A percentile compares a stretch with the other conserved stretches of the same genome.
Conservation (phyloP, 2,797 vertebrate species). For the Alcedo quadribrachys region DNA sequence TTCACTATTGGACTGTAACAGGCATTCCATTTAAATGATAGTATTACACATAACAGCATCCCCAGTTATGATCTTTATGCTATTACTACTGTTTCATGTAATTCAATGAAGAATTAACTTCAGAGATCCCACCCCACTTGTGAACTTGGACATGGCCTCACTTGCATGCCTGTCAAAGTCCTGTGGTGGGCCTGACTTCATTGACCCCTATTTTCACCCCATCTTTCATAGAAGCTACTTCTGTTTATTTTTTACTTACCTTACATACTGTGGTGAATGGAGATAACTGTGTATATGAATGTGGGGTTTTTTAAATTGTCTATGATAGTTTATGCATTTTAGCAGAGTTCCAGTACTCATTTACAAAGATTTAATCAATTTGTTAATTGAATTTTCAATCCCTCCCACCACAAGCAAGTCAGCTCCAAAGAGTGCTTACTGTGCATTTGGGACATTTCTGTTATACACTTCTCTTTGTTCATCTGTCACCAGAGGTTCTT, state of each 20-base stretch:
- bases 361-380: slow-evolving; percentile 75
- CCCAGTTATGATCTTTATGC: slow-evolving; percentile 68
- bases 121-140: slow-evolving; percentile 61
- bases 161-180: slow-evolving; percentile 77
- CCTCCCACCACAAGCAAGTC: slow-evolving; percentile 58
- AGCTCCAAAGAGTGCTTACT: slow-evolving; percentile 61
- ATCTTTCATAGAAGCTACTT: slow-evolving; percentile 67
- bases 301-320: slow-evolving; percentile 71
- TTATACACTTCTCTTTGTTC: slow-evolving; percentile 71
- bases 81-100: slow-evolving; percentile 70
- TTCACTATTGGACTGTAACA: slow-evolving; percentile 67
- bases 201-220: slow-evolving; percentile 48
- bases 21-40: slow-evolving; percentile 64
- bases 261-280: slow-evolving; percentile 78
- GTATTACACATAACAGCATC: slow-evolving; percentile 63
- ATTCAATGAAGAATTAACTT: slow-evolving; percentile 73
- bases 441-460: slow-evolving; percentile 66
- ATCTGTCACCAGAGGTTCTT: slow-evolving; percentile 73
- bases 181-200: slow-evolving; percentile 75
- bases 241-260: slow-evolving; percentile 46
- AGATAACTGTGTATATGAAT: slow-evolving; percentile 78
- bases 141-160: slow-evolving; percentile 71
- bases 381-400: slow-evolving; percentile 70
- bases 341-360: slow-evolving; percentile 72
- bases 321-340: slow-evolving; percentile 77